Base-by-base conservation (phyloP, 2,888 invertebrate genomes). In the Anoncus sp. region DNA sequence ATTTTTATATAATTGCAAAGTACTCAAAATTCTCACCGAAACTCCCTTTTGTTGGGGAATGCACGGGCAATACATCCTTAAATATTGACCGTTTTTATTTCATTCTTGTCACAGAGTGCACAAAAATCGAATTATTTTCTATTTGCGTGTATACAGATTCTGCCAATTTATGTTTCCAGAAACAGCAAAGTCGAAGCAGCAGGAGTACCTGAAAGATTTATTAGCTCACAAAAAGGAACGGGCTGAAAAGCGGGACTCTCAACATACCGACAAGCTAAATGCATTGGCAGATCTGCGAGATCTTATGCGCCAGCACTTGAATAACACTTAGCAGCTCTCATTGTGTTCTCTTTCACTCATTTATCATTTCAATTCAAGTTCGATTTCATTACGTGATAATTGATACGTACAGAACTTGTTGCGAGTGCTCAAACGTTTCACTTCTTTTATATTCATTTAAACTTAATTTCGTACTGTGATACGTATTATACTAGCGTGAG, bases 201-300 rank as follows among this genome's bases (percentile, higher is more conserved):
- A 1, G 43, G 10, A 43, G 43, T 43, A 7, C 14, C 5, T 43
- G 43, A 3, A 12, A 3, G 43, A 43, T 43, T 43, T 43, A 43
- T 43, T 43, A 43, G 43, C 43, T 43, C 43, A 43, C 43, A 43
- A 43, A 43, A 43, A 43, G 14, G 43, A 43, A 43, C 43, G 43
- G 43, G 43, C 43, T 43, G 16, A 14, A 10, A 43, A 43, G 43
- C 43, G 43, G 43, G 14, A 43, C 14, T 3, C 43, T 9, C 43
- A 43, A 3, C 14, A 43, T 14, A 12, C 14, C 14, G 43, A 43
- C 5, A 43, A 43, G 43, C 43, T 43, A 43, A 43, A 43, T 43
- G 43, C 43, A 43, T 43, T 43, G 43, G 43, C 43, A 43, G 43
- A 43, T 43, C 43, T 43, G 43, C 43, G 43, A 43, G 43, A 3